Evolutionary conservation across 2,113 vertebrate species (phyloP).

Genomic region (Istiophorus platypterus): DNA sequence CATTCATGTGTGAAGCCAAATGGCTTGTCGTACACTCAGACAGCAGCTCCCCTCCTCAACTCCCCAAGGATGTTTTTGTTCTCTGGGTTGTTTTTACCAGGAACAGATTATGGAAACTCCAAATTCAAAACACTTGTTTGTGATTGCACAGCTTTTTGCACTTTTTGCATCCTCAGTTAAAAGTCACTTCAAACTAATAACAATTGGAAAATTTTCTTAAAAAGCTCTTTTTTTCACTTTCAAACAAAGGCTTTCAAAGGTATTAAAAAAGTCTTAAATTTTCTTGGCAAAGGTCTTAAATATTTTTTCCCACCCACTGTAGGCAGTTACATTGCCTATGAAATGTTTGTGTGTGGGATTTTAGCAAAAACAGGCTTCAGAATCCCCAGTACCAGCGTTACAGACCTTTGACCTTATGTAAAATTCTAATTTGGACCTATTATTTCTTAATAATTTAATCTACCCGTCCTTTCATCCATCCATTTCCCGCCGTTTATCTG

Average conservation of each 20-base stretch:
- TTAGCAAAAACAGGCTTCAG: background rate
- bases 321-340: background rate
- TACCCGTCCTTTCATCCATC: too few relatives aligned
- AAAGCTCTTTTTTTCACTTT: too few relatives aligned
- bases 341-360: background rate
- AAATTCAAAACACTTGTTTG: constrained; percentile 18
- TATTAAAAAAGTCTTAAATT: background rate
- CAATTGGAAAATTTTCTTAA: background rate
- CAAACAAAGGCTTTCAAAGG: background rate
- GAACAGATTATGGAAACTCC: constrained; percentile 5
- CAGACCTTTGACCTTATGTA: background rate
- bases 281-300: background rate
- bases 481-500: too few relatives aligned
- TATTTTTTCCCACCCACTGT: background rate
- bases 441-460: too few relatives aligned
- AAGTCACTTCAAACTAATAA: background rate
- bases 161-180: background rate
- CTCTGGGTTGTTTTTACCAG: constrained; percentile 54
- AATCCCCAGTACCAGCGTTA: background rate
- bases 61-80: constrained; percentile 70
- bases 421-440: too few relatives aligned
- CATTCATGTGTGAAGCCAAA: constrained; percentile 70
- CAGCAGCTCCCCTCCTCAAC: constrained; percentile 24
- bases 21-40: constrained; percentile 48
- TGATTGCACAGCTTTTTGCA: background rate